A percentile compares a stretch with the other conserved stretches of the same genome.
Conservation (phyloP, 2,113 vertebrate species). For the Rhea pennata region DNA sequence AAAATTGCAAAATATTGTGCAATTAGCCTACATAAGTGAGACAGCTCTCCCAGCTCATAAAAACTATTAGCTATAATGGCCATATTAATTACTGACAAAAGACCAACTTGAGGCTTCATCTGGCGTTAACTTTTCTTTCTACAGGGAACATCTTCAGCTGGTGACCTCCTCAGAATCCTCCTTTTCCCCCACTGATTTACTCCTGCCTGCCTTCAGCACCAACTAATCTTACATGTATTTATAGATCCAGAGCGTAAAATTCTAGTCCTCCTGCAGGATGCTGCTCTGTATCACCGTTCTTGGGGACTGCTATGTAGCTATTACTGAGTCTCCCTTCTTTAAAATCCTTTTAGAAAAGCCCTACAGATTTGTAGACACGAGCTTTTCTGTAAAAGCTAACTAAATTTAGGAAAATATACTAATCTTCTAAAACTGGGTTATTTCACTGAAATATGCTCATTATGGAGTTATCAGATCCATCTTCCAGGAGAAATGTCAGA, state of each 20-base stretch:
- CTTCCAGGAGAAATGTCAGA: conserved; percentile 45
- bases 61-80: background rate
- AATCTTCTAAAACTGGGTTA: conserved; percentile 52
- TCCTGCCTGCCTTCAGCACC: background rate
- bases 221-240: background rate
- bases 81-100: background rate
- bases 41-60: background rate
- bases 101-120: background rate
- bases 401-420: conserved; percentile 52
- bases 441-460: conserved; percentile 46
- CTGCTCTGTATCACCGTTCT: background rate
- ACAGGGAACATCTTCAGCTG: background rate
- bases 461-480: conserved; percentile 38
- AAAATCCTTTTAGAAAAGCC: conserved; percentile 27
- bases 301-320: background rate
- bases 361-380: background rate
- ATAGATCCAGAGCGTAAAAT: background rate
- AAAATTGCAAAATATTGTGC: background rate
- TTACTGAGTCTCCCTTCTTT: background rate
- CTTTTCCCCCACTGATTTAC: background rate
- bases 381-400: conserved; percentile 22
- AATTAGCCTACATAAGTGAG: background rate
- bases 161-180: background rate
- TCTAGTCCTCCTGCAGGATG: background rate
- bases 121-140: background rate